Evolutionary conservation across 2,113 vertebrate species (phyloP), one percentile per base, ranked within the genome.

Genomic region (Lycaon pictus): DNA sequence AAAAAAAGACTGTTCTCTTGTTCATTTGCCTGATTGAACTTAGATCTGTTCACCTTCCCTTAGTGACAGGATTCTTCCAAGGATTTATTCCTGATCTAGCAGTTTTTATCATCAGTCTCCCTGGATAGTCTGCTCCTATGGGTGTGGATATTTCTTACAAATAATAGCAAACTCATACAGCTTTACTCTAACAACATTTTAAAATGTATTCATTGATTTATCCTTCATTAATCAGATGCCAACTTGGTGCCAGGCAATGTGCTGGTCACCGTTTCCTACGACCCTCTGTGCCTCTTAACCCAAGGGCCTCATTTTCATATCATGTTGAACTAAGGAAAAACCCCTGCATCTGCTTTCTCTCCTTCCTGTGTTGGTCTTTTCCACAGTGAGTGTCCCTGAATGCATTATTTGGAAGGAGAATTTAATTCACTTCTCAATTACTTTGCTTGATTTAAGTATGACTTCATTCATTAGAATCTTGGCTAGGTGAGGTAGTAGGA

Each of bases 381-480:
- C 58, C n/a, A 48, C 27, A 81, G 74, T 53, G 12, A 69, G 12
- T 32, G 15, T 67, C 82, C 48, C 69, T 83, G 83, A 3, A 32
- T 69, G 19, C 51, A 32, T 82, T 67, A 72, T 90, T 83, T 27
- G 43, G 60, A 82, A 88, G 74, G 48, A 90, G 83, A 95, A 93
- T 88, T 89, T 69, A 90, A 87, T 77, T 98, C 77, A 90, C 95
- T 93, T 93, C 53, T 91, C 84, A 96, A 77, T 83, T 69, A 37
- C 76, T 96, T 79, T 81, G 48, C 84, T 90, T 83, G 85, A 86
- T 91, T 67, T 65, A 92, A 88, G 93, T 37, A 94, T 95, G 90
- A 95, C 62, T 93, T 97, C 77, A 88, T 79, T 92, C 56, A 23
- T 29, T 95, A 90, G 90, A 96, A 92, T 92, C 84, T 89, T 96